Evolutionary conservation across 2,888 invertebrate genomes (phyloP), one percentile per base, ranked within the genome.

Genomic region (Pomacea canaliculata): DNA sequence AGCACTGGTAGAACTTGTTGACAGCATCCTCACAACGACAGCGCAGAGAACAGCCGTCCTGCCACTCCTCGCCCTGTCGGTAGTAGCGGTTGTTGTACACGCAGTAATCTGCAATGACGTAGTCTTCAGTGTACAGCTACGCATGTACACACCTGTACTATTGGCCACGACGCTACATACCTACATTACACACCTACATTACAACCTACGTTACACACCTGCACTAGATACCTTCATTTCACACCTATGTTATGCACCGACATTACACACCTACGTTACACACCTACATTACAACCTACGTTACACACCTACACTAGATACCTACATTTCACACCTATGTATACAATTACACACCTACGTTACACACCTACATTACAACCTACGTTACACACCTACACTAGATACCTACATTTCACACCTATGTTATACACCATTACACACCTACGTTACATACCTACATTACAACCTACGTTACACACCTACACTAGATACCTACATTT

Each of bases 1-100:
- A 82, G 78, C 86, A 86, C 73, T 83, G 83, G 78, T 86, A 83
- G 76, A 83, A 84, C 56, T 84, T 82, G 76, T 84, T 82, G 7
- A 7, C 56, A 23, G 80, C 79, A 49, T 82, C 77, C 46, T 75
- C 70, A 77, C 81, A 82, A 48, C 71, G 69, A 37, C 82, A 82
- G 16, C 71, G 46, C 37, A 77, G 71, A 1, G 72, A 70, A 66
- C 82, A 82, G 16, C 82, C 82, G 46, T 76, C 79, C 49, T 70
- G 27, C 82, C 82, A 82, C 19, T 71, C 76, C 71, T 80, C 76
- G 7, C 79, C 80, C 73, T 82, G 79, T 68, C 77, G 56, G 78
- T 80, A 82, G 67, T 81, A 63, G 13, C 73, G 71, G 48, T 78
- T 78, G 56, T 78, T 78, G 77, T 80, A 79, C 59, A 73, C 76